These are phyloP conservation scores for Melanotaenia trifasciata DNA, from an alignment of 2,797 vertebrate genomes.

Conservation along the genomic window DNA sequence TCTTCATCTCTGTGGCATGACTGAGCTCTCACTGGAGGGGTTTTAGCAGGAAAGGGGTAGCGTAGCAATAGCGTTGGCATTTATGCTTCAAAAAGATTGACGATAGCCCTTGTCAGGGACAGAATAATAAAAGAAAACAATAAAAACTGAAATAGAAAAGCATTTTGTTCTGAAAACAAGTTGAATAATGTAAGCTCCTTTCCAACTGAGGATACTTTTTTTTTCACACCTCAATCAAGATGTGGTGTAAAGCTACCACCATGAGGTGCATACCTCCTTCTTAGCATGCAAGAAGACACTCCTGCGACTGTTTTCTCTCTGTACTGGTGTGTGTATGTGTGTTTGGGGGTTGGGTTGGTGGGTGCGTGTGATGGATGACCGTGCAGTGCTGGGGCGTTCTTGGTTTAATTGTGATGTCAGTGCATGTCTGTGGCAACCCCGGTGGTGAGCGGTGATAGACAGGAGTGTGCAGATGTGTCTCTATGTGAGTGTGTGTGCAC, in stretches of 20 bases:
- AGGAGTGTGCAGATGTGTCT: conserved; percentile 44
- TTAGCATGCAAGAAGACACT: conserved; percentile 62
- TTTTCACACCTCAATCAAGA: conserved; percentile 58
- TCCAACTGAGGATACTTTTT: conserved; percentile 32
- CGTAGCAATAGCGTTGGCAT: conserved; percentile 25
- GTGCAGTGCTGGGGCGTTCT: conserved; percentile 56
- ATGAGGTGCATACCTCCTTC: conserved; percentile 32
- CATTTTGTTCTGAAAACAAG: conserved; percentile 12
- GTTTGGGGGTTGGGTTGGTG: conserved; percentile 24
- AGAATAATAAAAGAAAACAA: not conserved
- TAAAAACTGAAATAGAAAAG: conserved; percentile 9
- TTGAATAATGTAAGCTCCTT: conserved; percentile 8
- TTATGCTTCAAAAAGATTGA: not conserved
- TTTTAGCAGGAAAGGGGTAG: conserved; percentile 13
- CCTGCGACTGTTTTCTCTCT: conserved; percentile 19
- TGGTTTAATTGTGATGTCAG: conserved; percentile 81
- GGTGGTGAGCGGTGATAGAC: conserved; percentile 67
- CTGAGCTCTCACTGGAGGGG: conserved; percentile 16
- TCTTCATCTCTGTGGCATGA: conserved; percentile 44
- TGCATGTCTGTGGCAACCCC: conserved; percentile 66
- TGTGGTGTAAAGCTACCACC: conserved; percentile 40
- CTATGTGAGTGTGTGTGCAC: conserved; percentile 2
- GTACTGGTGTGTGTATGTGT: conserved; percentile 9
- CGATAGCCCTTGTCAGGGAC: too few species aligned
- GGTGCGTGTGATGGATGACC: conserved; percentile 78